Conservation (phyloP, 2,797 vertebrate species). For the Rallus crepitans region DNA sequence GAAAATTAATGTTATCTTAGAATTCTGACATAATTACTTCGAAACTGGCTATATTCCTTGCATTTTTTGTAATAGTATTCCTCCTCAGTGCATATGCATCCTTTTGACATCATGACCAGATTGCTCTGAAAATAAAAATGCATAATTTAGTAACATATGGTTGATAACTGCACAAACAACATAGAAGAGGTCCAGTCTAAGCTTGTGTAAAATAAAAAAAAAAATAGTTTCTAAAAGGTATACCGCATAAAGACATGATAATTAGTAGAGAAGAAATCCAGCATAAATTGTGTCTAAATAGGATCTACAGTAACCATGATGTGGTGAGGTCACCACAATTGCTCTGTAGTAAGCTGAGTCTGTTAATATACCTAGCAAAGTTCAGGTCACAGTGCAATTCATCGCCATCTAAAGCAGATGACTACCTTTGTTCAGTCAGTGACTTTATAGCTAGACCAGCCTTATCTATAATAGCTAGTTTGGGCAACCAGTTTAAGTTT, state of each 20-base stretch:
- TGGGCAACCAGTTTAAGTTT: neutral
- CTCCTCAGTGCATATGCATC: neutral
- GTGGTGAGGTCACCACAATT: neutral
- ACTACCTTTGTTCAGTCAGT: neutral
- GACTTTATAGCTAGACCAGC: neutral
- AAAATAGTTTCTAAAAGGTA: neutral
- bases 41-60: neutral
- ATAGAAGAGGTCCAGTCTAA: neutral
- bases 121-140: neutral
- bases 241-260: neutral
- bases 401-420: neutral
- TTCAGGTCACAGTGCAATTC: neutral
- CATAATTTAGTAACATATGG: neutral
- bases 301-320: neutral
- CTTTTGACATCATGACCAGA: neutral
- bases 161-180: neutral
- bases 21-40: neutral
- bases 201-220: neutral
- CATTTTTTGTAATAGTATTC: neutral
- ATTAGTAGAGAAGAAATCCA: neutral
- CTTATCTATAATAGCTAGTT: neutral
- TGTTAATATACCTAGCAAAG: neutral
- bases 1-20: neutral
- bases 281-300: neutral
- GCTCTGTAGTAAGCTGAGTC: neutral